Percentiles rank a stretch among this genome's conserved stretches.
phyloP scores from a whole-genome alignment of 1,140 invertebrate species.

The Bombus breviceps region DNA sequence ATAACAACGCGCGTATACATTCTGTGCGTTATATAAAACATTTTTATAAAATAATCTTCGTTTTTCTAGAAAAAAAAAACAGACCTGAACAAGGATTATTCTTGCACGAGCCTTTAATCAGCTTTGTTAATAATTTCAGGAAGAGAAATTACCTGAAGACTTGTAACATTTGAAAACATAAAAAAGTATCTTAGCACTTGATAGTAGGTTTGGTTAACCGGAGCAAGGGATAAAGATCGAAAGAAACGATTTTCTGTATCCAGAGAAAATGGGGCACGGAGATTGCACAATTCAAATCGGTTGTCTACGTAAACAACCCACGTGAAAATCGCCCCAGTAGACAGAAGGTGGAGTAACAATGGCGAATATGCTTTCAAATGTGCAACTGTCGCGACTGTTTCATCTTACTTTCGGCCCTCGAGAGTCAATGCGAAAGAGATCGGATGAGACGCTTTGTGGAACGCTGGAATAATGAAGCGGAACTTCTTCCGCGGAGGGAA shows the following conservation, averaged over 20 bases:
- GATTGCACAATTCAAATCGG: constrained; percentile 33
- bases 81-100: too few relatives aligned
- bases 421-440: constrained; percentile 22
- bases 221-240: not conserved
- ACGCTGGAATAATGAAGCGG: constrained; percentile 6
- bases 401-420: constrained; percentile 17
- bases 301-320: constrained; percentile 22
- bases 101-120: too few relatives aligned
- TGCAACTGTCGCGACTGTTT: constrained; percentile 30
- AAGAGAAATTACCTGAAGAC: too few relatives aligned
- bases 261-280: constrained; percentile 19
- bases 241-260: not conserved
- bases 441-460: constrained; percentile 5
- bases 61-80: too few relatives aligned
- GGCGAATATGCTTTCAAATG: constrained; percentile 12
- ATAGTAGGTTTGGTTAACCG: not conserved
- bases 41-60: too few relatives aligned
- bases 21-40: too few relatives aligned
- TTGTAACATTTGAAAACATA: not conserved
- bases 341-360: constrained; percentile 11
- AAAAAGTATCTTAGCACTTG: not conserved
- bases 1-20: too few relatives aligned
- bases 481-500: not conserved
- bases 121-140: not conserved
- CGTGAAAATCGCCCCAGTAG: not conserved